Base-by-base conservation (phyloP, 1,140 invertebrate genomes). In the Bactericera cockerelli region DNA sequence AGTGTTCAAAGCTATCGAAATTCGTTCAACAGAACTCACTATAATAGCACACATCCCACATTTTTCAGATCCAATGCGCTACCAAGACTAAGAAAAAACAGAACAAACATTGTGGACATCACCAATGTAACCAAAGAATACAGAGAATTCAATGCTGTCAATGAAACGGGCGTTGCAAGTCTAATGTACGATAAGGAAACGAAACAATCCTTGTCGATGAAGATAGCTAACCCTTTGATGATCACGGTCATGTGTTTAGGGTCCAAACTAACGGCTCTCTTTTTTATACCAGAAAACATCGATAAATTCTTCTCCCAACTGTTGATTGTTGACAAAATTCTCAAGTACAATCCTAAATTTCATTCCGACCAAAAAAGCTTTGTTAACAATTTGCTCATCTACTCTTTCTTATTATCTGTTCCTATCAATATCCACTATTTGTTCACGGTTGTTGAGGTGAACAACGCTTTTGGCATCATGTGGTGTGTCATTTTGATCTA, bases 151-250 rank as follows among this genome's bases (percentile, higher is more conserved):
- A n/a, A n/a, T n/a, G n/a, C n/a, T n/a, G n/a, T n/a, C n/a, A n/a
- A n/a, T n/a, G n/a, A n/a, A n/a, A 31, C 28, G 28, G 28, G 4
- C 28, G 13, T 4, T 13, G 28, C 4, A 6, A 4, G 4, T 31
- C 28, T 31, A 4, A 31, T 31, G 28, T 57, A 31, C 26, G 58
- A 60, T 8, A 53, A 53, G 16, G 58, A 57, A 11, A 61, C 57
- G 3, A 58, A 61, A 28, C 58, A 61, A 55, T 58, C 57, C 1
- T 28, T 56, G 1, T 54, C 54, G 13, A 63, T 63, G 62, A 63
- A 63, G 26, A 61, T 63, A 11, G 26, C 61, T 1, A 61, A 61
- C 16, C 62, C 62, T 1, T 24, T 63, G 21, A 21, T 61, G 55
- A 36, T 63, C 11, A 49, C 62, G 6, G 14, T 61, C 55, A 59